Percentiles rank a stretch among this genome's conserved stretches.
These are phyloP conservation scores for Adelphocoris suturalis DNA, from an alignment of 2,888 invertebrate genomes.

Conservation along the genomic window DNA sequence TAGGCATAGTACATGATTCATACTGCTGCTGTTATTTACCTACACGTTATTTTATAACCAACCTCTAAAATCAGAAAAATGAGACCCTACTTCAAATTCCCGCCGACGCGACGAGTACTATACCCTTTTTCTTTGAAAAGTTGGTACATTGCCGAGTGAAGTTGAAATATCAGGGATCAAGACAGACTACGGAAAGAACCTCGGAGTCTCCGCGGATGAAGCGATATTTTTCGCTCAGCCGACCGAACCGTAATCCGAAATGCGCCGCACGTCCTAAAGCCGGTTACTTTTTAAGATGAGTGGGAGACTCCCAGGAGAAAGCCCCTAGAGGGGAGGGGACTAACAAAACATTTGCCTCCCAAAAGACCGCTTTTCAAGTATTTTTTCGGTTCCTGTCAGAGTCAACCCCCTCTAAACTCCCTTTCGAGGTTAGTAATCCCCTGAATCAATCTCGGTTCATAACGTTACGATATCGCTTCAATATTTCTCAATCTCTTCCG, in stretches of 20 bases:
- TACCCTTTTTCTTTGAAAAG: too few species aligned
- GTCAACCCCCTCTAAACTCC: not conserved
- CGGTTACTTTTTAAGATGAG: constrained; percentile 39
- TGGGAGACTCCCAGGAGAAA: not conserved
- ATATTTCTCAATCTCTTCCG: constrained; percentile 22
- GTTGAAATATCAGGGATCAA: not conserved
- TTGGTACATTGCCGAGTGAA: not conserved
- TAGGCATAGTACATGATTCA: too few species aligned
- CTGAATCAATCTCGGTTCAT: constrained; percentile 35
- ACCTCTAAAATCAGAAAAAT: too few species aligned
- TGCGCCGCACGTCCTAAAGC: constrained; percentile 42
- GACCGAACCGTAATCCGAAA: constrained; percentile 35
- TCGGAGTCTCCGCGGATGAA: constrained; percentile 15
- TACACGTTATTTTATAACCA: too few species aligned
- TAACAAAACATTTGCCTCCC: not conserved
- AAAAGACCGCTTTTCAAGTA: constrained; percentile 28
- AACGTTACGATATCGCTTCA: not conserved
- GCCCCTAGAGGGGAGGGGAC: not conserved
- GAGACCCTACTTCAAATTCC: too few species aligned
- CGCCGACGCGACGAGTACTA: too few species aligned
- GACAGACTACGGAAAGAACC: constrained; percentile 23
- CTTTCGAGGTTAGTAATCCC: constrained; percentile 5
- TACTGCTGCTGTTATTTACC: too few species aligned
- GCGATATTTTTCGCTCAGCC: constrained; percentile 37
- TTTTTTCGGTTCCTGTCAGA: constrained; percentile 31